Conservation (phyloP, 2,888 invertebrate genomes). For the Sarcophaga rosellei region DNA sequence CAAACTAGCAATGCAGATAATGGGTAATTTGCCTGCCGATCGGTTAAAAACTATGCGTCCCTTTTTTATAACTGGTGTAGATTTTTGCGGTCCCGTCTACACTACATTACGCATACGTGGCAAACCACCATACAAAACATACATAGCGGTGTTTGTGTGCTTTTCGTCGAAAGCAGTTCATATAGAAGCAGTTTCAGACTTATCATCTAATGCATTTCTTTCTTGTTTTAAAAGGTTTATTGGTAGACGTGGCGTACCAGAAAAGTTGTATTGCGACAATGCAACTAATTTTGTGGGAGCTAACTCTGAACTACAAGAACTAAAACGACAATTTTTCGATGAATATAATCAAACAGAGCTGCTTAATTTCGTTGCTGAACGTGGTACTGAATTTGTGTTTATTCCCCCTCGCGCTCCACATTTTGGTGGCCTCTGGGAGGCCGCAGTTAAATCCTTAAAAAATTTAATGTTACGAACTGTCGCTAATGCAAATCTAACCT, state of each 20-base stretch:
- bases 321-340: conserved; percentile 15
- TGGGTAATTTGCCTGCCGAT: conserved; percentile 43
- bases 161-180: conserved; percentile 30
- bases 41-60: conserved; percentile 23
- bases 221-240: conserved; percentile 23
- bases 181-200: conserved; percentile 28
- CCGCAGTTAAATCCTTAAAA: conserved; percentile 30
- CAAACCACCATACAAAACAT: conserved; percentile 26
- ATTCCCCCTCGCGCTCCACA: conserved; percentile 62
- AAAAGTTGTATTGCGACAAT: conserved; percentile 10
- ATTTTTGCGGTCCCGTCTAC: conserved; percentile 44
- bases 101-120: conserved; percentile 28
- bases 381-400: conserved; percentile 31
- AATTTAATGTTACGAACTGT: conserved; percentile 41
- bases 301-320: conserved; percentile 24
- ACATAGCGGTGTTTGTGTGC: conserved; percentile 24
- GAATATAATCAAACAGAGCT: not conserved
- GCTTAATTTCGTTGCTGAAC: conserved; percentile 23
- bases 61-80: conserved; percentile 38
- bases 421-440: conserved; percentile 43
- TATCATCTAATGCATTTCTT: conserved; percentile 21
- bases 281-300: conserved; percentile 44
- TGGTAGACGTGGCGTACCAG: no score
- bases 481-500: conserved; percentile 29
- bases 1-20: conserved; percentile 44